Base-by-base conservation (phyloP, 92 coral and sea anemone species). In the Blastomussa wellsi region DNA sequence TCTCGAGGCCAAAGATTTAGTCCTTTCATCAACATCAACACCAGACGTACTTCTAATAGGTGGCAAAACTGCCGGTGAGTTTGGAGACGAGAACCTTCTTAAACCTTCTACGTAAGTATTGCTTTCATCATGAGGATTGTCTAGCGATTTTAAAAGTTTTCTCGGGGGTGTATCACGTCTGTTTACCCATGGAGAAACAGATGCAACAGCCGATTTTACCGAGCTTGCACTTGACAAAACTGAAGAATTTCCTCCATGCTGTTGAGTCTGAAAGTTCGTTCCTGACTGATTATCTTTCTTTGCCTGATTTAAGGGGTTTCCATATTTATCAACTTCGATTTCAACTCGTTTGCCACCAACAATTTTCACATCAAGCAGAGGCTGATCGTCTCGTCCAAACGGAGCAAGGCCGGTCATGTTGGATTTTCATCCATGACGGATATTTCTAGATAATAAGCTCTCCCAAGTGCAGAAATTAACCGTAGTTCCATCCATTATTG, bases 351-450 rank as follows among this genome's bases (percentile, higher is more conserved):
- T 94, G 28, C 98, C 94, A 7, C 98, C 98, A 4, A 94, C 84
- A 60, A 94, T 94, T 66, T 90, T 92, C 16, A 94, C 91, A 44
- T 92, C 98, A 24, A 94, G 82, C 36, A 82, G 74, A 19, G 98
- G 98, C 64, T 94, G 98, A 51, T 94, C 98, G 80, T 94, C 98
- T 84, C 95, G 90, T 68, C 98, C 98, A 73, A 94, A 94, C 10
- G 98, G 98, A 1, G 98, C 98, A 78, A 79, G 74, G n/a, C 95
- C 92, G 64, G 98, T 90, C 98, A 94, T 94, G 66, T 64, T 83
- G 62, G 74, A 42, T 12, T 5, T 35, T 82, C 24, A 67, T 19
- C 60, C 76, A 48, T 60, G 20, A 11, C 16, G 29, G 37, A 42
- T 62, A 13, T 52, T 57, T 77, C 42, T n/a, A 6, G 1, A 49